These are phyloP conservation scores for Oostethus manadensis DNA, from an alignment of 2,113 vertebrate genomes.

Conservation along the genomic window DNA sequence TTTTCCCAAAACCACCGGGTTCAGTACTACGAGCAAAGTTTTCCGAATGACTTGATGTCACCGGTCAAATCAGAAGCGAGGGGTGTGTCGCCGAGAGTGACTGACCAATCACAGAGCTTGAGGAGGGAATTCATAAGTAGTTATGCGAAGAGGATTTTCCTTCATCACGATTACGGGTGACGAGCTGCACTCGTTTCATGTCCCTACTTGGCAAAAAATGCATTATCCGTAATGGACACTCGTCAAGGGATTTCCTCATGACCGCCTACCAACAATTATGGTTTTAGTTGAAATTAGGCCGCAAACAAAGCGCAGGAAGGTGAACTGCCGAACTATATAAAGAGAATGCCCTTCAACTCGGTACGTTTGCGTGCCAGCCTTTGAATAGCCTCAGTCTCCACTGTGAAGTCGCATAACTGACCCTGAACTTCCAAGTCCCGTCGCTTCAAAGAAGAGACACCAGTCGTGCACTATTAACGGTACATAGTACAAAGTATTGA, in stretches of 20 bases:
- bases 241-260: conserved; percentile 19
- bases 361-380: not conserved
- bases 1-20: too few species aligned
- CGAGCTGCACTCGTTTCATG: too few species aligned
- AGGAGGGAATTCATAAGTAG: too few species aligned
- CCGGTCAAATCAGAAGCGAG: too few species aligned
- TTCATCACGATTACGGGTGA: too few species aligned
- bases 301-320: not conserved
- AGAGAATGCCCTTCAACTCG: not conserved
- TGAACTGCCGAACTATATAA: not conserved
- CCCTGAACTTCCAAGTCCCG: not conserved
- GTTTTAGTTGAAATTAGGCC: not conserved
- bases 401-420: not conserved
- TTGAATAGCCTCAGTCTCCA: not conserved
- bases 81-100: too few species aligned
- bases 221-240: too few species aligned
- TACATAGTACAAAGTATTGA: not conserved
- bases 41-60: too few species aligned
- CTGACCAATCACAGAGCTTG: too few species aligned
- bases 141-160: too few species aligned
- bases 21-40: too few species aligned
- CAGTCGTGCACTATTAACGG: not conserved
- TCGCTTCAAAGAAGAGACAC: not conserved
- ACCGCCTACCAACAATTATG: not conserved
- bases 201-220: too few species aligned